Evolutionary conservation across 2,888 invertebrate species (phyloP), one percentile per base, ranked within the genome.

Genomic region (Tholera decimalis): DNA sequence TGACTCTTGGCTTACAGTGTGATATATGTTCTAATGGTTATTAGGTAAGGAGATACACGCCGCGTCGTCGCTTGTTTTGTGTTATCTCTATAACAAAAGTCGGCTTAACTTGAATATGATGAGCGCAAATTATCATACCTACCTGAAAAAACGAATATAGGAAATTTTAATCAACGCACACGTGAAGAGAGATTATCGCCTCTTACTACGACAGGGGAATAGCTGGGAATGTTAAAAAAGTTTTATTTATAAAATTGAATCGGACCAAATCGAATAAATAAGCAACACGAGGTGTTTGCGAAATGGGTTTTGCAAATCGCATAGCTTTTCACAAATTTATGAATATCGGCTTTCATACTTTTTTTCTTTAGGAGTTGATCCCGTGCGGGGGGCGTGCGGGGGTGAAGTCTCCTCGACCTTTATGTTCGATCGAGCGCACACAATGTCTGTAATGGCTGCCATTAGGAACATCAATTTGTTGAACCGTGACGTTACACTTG

Each of bases 391-490:
- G 79, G 67, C 78, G 65, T 78, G 73, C 79, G 73, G 79, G 66
- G 78, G 78, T 70, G 78, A 68, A 79, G 72, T 79, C 78, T 79
- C 79, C 82, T 72, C 86, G 89, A 88, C 91, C 93, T 92, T 90
- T 89, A 83, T 90, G 89, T 91, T 88, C 90, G 91, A 92, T 92
- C 88, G 91, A 88, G 89, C 91, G 89, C 89, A 89, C 91, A 91
- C 91, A 91, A 92, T 90, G 90, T 89, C 86, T 87, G 89, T 92
- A 92, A 93, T 93, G 91, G 92, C 85, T 60, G 85, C 92, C 92
- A 93, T 91, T 93, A 93, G 86, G 89, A 80, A 88, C 91, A 92
- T 93, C 91, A 91, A 90, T 90, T 92, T 88, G 90, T 88, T 92
- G 87, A 88, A 87, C 86, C 91, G 90, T 90, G 88, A 89, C 88